phyloP scores from a whole-genome alignment of 2,797 vertebrate genomes.

The Kryptopterus vitreolus region DNA sequence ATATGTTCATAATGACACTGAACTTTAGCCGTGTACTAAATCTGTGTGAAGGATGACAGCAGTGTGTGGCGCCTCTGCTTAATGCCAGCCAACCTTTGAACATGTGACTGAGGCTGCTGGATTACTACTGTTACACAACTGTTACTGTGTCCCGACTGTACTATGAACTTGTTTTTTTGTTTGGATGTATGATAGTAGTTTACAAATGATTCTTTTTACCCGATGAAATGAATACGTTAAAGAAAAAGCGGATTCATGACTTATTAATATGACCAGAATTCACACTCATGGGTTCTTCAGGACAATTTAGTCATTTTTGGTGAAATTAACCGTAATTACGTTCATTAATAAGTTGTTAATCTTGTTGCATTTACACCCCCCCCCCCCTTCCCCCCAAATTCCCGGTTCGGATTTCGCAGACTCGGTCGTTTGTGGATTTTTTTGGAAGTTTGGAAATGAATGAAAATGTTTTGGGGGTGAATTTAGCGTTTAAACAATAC shows the following conservation, averaged over 20 bases:
- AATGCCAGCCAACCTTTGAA: constrained; percentile 25
- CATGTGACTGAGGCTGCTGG: background rate
- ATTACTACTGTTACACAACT: background rate
- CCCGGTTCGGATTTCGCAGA: too few relatives aligned
- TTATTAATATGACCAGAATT: background rate
- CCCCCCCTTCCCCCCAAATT: too few relatives aligned
- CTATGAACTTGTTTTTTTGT: constrained; percentile 15
- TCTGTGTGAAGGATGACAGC: background rate
- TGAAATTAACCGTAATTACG: too few relatives aligned
- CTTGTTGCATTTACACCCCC: too few relatives aligned
- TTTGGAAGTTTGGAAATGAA: too few relatives aligned
- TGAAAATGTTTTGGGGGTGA: too few relatives aligned
- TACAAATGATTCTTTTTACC: background rate
- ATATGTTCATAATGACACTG: background rate
- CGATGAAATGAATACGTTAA: background rate
- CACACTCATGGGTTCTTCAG: background rate
- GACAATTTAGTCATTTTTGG: too few relatives aligned
- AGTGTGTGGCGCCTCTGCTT: background rate
- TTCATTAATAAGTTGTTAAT: too few relatives aligned
- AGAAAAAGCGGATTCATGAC: background rate
- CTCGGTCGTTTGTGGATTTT: too few relatives aligned
- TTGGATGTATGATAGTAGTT: background rate
- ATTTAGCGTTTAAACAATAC: too few relatives aligned
- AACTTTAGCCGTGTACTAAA: background rate
- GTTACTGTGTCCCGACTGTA: background rate